phyloP scores from a whole-genome alignment of 1,140 invertebrate genomes.

The Augochlora pura region DNA sequence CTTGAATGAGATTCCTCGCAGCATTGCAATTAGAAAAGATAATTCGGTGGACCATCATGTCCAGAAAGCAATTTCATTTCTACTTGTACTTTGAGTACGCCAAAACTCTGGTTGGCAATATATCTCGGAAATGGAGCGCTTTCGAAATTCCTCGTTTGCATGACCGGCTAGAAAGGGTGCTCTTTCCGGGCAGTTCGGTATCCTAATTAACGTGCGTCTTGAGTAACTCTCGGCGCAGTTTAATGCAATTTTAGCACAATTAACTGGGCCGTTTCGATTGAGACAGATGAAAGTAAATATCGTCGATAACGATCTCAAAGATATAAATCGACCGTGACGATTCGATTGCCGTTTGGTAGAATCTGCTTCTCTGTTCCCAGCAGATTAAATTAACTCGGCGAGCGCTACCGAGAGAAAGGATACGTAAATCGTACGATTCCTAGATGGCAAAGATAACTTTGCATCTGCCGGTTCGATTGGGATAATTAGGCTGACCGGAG shows the following conservation, averaged over 20 bases:
- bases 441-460: slow-evolving; percentile 71
- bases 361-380: slow-evolving; percentile 46
- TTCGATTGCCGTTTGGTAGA: slow-evolving; percentile 50
- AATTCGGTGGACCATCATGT: too few species aligned
- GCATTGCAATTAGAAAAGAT: too few species aligned
- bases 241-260: slow-evolving; percentile 64
- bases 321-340: slow-evolving; percentile 63
- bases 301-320: slow-evolving; percentile 63
- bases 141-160: neutral
- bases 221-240: neutral
- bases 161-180: neutral
- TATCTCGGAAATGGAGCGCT: too few species aligned
- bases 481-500: slow-evolving; percentile 65
- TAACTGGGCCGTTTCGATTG: slow-evolving; percentile 47
- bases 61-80: too few species aligned
- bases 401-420: slow-evolving; percentile 47
- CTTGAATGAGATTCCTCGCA: too few species aligned
- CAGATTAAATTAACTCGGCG: slow-evolving; percentile 67
- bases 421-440: slow-evolving; percentile 66
- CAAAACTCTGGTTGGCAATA: too few species aligned
- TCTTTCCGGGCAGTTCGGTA: neutral
- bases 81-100: too few species aligned
- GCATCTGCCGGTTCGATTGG: slow-evolving; percentile 69
- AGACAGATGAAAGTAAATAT: slow-evolving; percentile 62
- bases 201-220: slow-evolving; percentile 33